Evolutionary conservation across 1,140 invertebrate species (phyloP).

Genomic region (Zaprionus africanus): DNA sequence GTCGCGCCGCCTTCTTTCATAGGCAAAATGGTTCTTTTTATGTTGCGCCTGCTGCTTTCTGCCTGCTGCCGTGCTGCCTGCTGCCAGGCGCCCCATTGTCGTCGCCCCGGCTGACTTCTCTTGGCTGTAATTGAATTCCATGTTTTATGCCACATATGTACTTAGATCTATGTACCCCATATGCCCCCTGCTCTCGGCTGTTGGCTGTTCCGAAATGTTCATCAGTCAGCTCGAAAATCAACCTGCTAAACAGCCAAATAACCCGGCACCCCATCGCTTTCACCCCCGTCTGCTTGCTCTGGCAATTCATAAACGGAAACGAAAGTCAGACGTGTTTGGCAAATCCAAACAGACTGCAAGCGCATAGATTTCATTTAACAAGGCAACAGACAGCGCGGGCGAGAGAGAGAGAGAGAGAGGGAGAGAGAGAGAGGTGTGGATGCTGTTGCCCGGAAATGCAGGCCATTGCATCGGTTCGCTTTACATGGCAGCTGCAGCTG

Average conservation of each 20-base stretch:
- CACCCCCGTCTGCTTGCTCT: background rate
- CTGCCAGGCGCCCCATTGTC: conserved; percentile 59
- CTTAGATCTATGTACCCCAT: background rate
- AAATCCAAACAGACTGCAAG: conserved; percentile 51
- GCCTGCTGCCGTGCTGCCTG: conserved; percentile 16
- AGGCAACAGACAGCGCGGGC: background rate
- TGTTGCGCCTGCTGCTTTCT: conserved; percentile 7
- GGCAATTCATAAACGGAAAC: conserved; percentile 75
- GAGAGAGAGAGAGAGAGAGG: too few relatives aligned
- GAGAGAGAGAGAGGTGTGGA: background rate
- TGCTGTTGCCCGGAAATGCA: conserved; percentile 20
- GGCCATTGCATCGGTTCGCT: conserved; percentile 39
- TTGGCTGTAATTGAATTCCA: conserved; percentile 69
- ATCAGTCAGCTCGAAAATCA: conserved; percentile 28
- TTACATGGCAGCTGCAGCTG: conserved; percentile 43
- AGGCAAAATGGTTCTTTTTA: conserved; percentile 54
- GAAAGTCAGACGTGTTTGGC: conserved; percentile 66
- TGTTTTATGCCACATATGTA: conserved; percentile 22
- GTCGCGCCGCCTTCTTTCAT: conserved; percentile 26
- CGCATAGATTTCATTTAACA: conserved; percentile 62
- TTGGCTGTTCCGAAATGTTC: background rate
- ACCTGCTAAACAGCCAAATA: conserved; percentile 34
- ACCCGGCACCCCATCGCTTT: background rate
- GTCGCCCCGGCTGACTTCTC: conserved; percentile 20
- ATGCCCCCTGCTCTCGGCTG: background rate